phyloP scores from a whole-genome alignment of 2,888 invertebrate genomes.

The Imbricaverruca yamaguchii region DNA sequence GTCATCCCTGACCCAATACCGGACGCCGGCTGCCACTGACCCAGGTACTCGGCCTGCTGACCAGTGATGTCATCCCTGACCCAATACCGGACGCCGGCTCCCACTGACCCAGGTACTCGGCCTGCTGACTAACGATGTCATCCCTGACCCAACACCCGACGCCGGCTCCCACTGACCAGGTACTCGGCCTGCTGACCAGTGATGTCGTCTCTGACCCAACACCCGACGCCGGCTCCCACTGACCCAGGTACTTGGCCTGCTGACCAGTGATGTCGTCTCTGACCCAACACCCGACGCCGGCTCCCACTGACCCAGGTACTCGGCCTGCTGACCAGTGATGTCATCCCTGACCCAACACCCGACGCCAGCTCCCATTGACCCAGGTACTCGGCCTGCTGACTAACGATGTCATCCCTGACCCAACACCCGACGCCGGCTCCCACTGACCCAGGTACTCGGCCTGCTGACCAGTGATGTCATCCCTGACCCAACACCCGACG shows the following conservation, averaged over 20 bases:
- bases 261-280: constrained; percentile 33
- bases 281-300: too few species aligned
- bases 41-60: constrained; percentile 36
- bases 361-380: background rate
- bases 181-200: constrained; percentile 36
- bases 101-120: constrained; percentile 33
- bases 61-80: constrained; percentile 32
- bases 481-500: too few species aligned
- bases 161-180: background rate
- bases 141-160: too few species aligned
- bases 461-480: constrained; percentile 35
- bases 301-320: constrained; percentile 31
- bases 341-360: constrained; percentile 28
- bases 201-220: constrained; percentile 33
- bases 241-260: constrained; percentile 35
- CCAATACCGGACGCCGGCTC: too few species aligned
- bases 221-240: background rate
- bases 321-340: constrained; percentile 35
- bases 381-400: constrained; percentile 36
- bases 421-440: too few species aligned
- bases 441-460: constrained; percentile 33
- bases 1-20: constrained; percentile 27
- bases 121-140: constrained; percentile 35
- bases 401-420: constrained; percentile 31
- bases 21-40: background rate